Conservation (phyloP, 2,797 vertebrate species). For the Anableps anableps region DNA sequence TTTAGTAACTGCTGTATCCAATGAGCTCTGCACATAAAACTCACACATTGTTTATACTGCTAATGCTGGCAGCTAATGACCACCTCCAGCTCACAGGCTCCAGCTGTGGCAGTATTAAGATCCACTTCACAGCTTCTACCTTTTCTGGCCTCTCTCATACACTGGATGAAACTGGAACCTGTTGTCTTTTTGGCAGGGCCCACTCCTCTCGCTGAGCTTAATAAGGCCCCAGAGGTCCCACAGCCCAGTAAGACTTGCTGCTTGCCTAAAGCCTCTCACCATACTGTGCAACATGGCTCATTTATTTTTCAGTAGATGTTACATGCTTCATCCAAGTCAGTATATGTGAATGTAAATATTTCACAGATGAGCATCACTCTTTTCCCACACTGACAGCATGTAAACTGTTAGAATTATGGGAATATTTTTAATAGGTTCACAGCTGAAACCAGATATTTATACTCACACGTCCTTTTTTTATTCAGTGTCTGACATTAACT, state of each 20-base stretch:
- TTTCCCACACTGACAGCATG: neutral
- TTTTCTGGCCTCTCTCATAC: slow-evolving; percentile 35
- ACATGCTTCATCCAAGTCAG: slow-evolving; percentile 8
- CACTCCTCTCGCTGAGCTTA: slow-evolving; percentile 74
- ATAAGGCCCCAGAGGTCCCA: slow-evolving; percentile 83
- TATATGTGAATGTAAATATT: slow-evolving; percentile 17
- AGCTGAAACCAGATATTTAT: neutral
- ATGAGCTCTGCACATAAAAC: slow-evolving; percentile 25
- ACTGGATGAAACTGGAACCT: slow-evolving; percentile 71
- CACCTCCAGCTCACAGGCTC: slow-evolving; percentile 55
- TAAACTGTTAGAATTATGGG: neutral
- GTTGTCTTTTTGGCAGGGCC: slow-evolving; percentile 83
- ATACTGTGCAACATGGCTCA: slow-evolving; percentile 16
- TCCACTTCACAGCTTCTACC: slow-evolving; percentile 52
- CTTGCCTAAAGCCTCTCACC: slow-evolving; percentile 65
- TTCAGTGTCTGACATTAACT: neutral
- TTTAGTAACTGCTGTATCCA: slow-evolving; percentile 1
- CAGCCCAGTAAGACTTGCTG: slow-evolving; percentile 83
- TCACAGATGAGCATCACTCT: neutral
- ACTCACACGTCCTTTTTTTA: neutral
- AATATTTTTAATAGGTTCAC: neutral
- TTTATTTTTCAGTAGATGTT: slow-evolving; percentile 10
- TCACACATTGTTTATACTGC: slow-evolving; percentile 35
- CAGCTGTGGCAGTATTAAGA: slow-evolving; percentile 44
- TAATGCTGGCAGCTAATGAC: slow-evolving; percentile 61